Conservation (phyloP, 2,113 vertebrate species). For the Bettongia penicillata region DNA sequence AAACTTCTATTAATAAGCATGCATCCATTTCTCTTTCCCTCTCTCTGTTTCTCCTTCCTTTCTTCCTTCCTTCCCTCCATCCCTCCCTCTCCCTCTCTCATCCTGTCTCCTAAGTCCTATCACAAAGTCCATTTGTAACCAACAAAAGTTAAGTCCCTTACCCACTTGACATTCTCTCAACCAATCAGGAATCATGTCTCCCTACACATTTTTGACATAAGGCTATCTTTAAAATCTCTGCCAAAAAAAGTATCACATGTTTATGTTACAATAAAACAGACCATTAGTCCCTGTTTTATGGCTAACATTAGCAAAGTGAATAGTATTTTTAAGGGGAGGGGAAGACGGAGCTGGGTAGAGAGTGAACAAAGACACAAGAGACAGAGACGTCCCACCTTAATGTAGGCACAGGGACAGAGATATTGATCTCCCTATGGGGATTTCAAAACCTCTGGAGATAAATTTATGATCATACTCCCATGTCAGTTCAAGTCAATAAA, state of each 20-base stretch:
- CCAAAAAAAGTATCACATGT: neutral
- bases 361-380: neutral
- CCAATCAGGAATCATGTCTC: neutral
- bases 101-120: neutral
- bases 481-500: neutral
- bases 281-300: neutral
- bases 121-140: neutral
- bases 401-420: neutral
- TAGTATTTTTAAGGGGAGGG: neutral
- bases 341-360: neutral
- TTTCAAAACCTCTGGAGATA: neutral
- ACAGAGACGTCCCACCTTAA: neutral
- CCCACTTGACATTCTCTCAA: neutral
- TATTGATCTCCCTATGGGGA: neutral
- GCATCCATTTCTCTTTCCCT: neutral
- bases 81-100: neutral
- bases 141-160: neutral
- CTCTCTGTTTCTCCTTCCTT: too few species aligned
- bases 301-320: too few species aligned
- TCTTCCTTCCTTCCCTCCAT: too few species aligned
- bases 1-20: neutral
- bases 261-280: neutral
- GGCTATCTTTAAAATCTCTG: neutral
- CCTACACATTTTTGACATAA: too few species aligned
- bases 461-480: neutral